Conservation (phyloP, 2,888 invertebrate species). For the Sisyra terminalis region DNA sequence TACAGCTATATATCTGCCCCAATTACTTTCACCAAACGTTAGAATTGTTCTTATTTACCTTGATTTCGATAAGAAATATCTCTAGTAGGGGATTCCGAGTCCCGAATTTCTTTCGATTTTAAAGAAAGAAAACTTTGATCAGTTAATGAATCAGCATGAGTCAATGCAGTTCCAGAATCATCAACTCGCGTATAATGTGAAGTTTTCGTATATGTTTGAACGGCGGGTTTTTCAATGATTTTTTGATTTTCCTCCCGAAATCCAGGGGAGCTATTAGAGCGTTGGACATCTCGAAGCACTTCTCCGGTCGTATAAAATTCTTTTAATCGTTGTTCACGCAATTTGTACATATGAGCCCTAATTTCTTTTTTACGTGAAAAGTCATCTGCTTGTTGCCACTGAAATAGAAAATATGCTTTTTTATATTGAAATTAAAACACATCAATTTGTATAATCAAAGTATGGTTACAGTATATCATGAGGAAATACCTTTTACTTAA, state of each 20-base stretch:
- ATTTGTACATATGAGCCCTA: slow-evolving; percentile 66
- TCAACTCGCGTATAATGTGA: background rate
- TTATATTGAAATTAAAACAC: slow-evolving; percentile 1
- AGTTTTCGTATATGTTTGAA: slow-evolving; percentile 1
- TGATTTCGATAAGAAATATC: slow-evolving; percentile 28
- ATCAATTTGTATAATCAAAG: too few species aligned
- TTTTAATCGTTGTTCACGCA: slow-evolving; percentile 63
- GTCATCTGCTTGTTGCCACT: slow-evolving; percentile 80
- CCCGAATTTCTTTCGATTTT: slow-evolving; percentile 63
- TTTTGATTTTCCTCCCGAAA: slow-evolving; percentile 9
- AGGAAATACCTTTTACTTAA: too few species aligned
- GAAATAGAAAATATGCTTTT: slow-evolving; percentile 19
- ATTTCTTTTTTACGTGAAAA: slow-evolving; percentile 76
- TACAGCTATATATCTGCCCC: too few species aligned
- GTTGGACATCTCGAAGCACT: slow-evolving; percentile 17
- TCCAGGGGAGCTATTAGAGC: slow-evolving; percentile 16
- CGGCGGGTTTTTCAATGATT: background rate
- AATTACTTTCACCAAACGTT: background rate
- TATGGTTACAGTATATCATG: too few species aligned
- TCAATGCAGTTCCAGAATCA: slow-evolving; percentile 13
- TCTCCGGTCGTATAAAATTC: slow-evolving; percentile 49
- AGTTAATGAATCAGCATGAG: slow-evolving; percentile 50
- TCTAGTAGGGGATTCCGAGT: slow-evolving; percentile 58
- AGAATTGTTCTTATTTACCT: slow-evolving; percentile 20
- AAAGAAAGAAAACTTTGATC: slow-evolving; percentile 64